Evolutionary conservation across 2,113 vertebrate species (phyloP), one percentile per base, ranked within the genome.

Genomic region (Siphamia tubifer): DNA sequence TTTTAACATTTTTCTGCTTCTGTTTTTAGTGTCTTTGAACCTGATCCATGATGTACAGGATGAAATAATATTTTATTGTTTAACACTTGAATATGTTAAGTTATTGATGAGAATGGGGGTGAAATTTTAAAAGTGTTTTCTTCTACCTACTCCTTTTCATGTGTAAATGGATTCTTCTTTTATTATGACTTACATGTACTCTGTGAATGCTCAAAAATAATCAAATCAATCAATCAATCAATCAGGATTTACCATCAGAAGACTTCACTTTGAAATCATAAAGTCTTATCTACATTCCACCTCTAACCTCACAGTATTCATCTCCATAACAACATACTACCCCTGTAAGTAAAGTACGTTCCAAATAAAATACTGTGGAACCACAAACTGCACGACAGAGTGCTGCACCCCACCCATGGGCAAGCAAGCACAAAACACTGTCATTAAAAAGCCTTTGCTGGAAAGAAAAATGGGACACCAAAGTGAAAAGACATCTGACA

Each of bases 391-490:
- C 47, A 63, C 32, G 58, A 79, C 20, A 34, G 35, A 16, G 32
- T 2, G 10, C 60, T 60, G 52, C 49, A 65, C 84, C 58, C 78
- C 76, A 27, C 65, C 84, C 83, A 69, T 67, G 44, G 63, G 23
- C 72, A 66, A 63, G 64, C 53, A 64, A 49, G 39, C 56, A 72
- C 61, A 75, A 34, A 63, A 60, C 57, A 40, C 34, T 39, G 43
- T 32, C 35, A 61, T 54, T 70, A 56, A 57, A 57, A 66, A 63
- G 64, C 53, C 51, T 55, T 15, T 6, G 1, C 49, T 27, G 8
- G 27, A 40, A 20, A 65, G 38, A 13, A 25, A 82, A 77, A 63
- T 36, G 45, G 65, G 57, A 47, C 57, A 54, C n/a, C 30, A 31
- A 40, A 58, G 19, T 56, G 8, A 66, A 60, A 64, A 54, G 21